A percentile compares a stretch with the other conserved stretches of the same genome.
phyloP scores from a whole-genome alignment of 2,888 invertebrate genomes.

The Sussaba pulchella region DNA sequence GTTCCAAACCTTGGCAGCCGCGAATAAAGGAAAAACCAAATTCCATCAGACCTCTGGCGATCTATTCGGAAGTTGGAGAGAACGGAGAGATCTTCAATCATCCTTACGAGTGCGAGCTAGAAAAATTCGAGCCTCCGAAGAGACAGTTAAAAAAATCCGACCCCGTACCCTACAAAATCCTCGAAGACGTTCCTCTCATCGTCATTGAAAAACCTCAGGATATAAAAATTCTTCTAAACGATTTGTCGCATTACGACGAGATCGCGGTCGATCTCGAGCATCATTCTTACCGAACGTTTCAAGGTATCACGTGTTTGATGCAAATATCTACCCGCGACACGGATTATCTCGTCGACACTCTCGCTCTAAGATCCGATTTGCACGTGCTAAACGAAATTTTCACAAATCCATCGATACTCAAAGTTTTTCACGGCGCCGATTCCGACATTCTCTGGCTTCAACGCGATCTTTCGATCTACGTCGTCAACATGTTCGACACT shows the following conservation, averaged over 20 bases:
- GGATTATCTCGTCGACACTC: slow-evolving; percentile 96
- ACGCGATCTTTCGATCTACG: slow-evolving; percentile 96
- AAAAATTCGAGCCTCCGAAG: slow-evolving; percentile 88
- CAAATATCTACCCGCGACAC: slow-evolving; percentile 94
- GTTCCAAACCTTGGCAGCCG: slow-evolving; percentile 92
- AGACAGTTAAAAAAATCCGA: slow-evolving; percentile 85
- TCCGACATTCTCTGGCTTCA: slow-evolving; percentile 97
- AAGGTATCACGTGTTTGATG: slow-evolving; percentile 97
- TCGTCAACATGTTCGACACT: slow-evolving; percentile 99
- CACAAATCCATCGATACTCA: slow-evolving; percentile 94
- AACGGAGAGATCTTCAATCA: slow-evolving; percentile 88
- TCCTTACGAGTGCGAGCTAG: slow-evolving; percentile 95
- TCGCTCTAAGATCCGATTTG: slow-evolving; percentile 93
- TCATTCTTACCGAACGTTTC: slow-evolving; percentile 96
- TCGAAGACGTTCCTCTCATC: slow-evolving; percentile 89
- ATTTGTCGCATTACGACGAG: slow-evolving; percentile 89
- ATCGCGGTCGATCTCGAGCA: slow-evolving; percentile 97
- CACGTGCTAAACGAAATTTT: slow-evolving; percentile 94
- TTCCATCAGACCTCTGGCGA: slow-evolving; percentile 91
- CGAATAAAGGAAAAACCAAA: slow-evolving; percentile 95
- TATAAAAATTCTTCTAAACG: slow-evolving; percentile 88
- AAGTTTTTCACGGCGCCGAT: slow-evolving; percentile 98
- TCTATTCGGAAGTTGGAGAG: slow-evolving; percentile 89
- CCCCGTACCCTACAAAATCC: slow-evolving; percentile 84
- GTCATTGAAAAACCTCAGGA: slow-evolving; percentile 89